Percentiles rank a stretch among this genome's conserved stretches.
phyloP scores from a whole-genome alignment of 2,888 invertebrate species.

The Lacanobia oleracea region DNA sequence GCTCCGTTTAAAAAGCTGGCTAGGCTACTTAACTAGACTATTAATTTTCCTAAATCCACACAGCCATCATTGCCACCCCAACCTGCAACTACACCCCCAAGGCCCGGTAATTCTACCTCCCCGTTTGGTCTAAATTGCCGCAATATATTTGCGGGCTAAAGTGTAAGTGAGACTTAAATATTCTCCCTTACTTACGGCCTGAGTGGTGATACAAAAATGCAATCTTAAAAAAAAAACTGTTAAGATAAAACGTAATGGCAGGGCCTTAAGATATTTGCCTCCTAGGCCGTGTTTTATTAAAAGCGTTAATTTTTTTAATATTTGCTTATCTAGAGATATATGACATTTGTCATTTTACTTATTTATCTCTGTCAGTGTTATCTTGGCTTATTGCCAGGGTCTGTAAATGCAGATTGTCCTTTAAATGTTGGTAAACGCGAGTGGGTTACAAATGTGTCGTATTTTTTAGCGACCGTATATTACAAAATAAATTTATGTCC shows the following conservation, averaged over 20 bases:
- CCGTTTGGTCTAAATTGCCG: slow-evolving; percentile 76
- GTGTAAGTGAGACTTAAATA: slow-evolving; percentile 83
- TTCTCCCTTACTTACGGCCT: slow-evolving; percentile 69
- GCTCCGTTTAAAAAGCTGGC: slow-evolving; percentile 32
- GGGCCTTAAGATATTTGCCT: slow-evolving; percentile 7
- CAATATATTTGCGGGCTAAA: slow-evolving; percentile 82
- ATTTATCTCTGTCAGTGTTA: slow-evolving; percentile 1
- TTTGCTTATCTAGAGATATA: slow-evolving; percentile 13
- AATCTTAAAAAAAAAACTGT: slow-evolving; percentile 61
- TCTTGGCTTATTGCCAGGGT: background rate
- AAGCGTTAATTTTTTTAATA: slow-evolving; percentile 1
- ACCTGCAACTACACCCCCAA: slow-evolving; percentile 62
- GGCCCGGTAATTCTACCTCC: slow-evolving; percentile 72
- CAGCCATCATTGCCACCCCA: slow-evolving; percentile 56
- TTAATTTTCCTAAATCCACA: slow-evolving; percentile 43
- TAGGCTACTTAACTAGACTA: slow-evolving; percentile 24
- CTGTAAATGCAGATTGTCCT: slow-evolving; percentile 10
- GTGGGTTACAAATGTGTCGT: background rate
- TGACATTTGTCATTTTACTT: slow-evolving; percentile 12
- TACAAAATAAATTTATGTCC: background rate
- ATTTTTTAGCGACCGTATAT: background rate
- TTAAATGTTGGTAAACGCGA: background rate
- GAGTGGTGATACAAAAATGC: slow-evolving; percentile 69
- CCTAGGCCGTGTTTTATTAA: slow-evolving; percentile 23
- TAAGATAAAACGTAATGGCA: slow-evolving; percentile 30